Evolutionary conservation across 1,140 invertebrate species (phyloP).

Genomic region (Orchestia grillus): DNA sequence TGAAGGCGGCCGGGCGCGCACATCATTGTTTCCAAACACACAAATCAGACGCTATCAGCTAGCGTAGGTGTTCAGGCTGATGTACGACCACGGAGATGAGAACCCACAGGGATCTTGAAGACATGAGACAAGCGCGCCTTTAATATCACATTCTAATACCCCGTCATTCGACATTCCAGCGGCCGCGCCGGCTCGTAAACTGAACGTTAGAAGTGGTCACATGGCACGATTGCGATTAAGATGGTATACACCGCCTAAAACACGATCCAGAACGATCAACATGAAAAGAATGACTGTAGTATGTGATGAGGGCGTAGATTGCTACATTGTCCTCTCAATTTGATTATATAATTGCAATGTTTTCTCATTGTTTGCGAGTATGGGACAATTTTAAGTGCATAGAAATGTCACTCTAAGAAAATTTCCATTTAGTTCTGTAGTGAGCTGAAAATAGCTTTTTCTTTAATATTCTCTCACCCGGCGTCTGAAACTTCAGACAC

Average conservation of each 20-base stretch:
- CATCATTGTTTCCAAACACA: constrained; percentile 42
- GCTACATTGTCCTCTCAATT: constrained; percentile 7
- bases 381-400: background rate
- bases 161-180: constrained; percentile 10
- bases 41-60: constrained; percentile 50
- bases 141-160: constrained; percentile 22
- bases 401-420: background rate
- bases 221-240: constrained; percentile 18
- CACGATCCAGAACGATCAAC: constrained; percentile 16
- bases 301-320: background rate
- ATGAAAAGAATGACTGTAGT: background rate
- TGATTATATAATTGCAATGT: background rate
- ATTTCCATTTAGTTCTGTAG: background rate
- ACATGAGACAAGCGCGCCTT: constrained; percentile 32
- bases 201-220: constrained; percentile 35
- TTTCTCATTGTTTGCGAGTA: background rate
- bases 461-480: background rate
- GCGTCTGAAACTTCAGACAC: background rate
- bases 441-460: background rate
- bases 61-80: constrained; percentile 42
- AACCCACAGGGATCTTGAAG: constrained; percentile 28
- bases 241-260: constrained; percentile 26
- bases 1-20: background rate
- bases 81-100: constrained; percentile 50
- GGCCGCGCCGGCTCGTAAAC: constrained; percentile 1